These are phyloP conservation scores for Molossus alvarezi DNA, from an alignment of 2,797 vertebrate species.

Conservation along the genomic window DNA sequence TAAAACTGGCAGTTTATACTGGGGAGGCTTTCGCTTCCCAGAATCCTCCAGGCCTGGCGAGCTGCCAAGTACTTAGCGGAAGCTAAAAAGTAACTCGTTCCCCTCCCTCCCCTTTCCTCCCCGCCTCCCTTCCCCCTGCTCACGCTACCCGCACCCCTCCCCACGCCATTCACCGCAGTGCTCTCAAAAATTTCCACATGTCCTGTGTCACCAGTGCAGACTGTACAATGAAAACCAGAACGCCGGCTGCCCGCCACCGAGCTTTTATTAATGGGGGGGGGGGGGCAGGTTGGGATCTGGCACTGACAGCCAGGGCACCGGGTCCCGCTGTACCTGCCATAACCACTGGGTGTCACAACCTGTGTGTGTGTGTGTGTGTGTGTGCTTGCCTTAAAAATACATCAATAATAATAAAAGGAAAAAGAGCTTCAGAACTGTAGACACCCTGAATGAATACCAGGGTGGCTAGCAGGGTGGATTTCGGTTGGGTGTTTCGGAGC, in stretches of 20 bases:
- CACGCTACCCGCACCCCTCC: constrained; percentile 28
- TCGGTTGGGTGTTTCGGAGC: neutral
- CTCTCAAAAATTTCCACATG: constrained; percentile 93
- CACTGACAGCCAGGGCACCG: constrained; percentile 69
- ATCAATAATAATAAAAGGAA: constrained; percentile 70
- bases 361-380: neutral
- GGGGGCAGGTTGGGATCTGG: constrained; percentile 73
- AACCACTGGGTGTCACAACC: constrained; percentile 45
- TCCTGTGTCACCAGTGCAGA: constrained; percentile 90
- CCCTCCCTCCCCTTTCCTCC: constrained; percentile 24
- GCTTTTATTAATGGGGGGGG: constrained; percentile 86
- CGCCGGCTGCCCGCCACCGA: constrained; percentile 84
- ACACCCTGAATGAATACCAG: neutral
- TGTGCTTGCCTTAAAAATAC: constrained; percentile 35
- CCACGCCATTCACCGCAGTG: constrained; percentile 92
- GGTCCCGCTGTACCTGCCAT: constrained; percentile 76
- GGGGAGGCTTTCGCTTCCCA: constrained; percentile 94
- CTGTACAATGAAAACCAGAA: constrained; percentile 90
- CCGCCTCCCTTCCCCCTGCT: constrained; percentile 43
- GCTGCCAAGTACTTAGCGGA: constrained; percentile 94
- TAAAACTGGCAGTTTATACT: constrained; percentile 95
- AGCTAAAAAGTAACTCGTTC: constrained; percentile 93
- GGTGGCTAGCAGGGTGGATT: accelerated
- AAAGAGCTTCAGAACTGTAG: constrained; percentile 51
- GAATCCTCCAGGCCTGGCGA: constrained; percentile 93